A percentile compares a stretch with the other conserved stretches of the same genome.
Conservation (phyloP, 2,888 invertebrate species). For the Apodemia duryi region DNA sequence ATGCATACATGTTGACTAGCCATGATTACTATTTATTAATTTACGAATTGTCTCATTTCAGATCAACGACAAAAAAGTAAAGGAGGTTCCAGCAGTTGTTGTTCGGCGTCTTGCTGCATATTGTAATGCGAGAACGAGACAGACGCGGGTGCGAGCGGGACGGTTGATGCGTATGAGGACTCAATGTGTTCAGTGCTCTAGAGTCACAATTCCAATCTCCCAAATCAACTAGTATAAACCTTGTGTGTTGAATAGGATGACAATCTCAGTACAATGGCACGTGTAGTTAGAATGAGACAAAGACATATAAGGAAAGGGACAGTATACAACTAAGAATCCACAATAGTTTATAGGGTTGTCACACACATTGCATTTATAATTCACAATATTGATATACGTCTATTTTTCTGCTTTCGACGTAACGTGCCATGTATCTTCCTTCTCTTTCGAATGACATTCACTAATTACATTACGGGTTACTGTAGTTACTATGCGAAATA, state of each 20-base stretch:
- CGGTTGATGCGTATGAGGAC: slow-evolving; percentile 47
- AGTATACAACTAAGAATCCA: not conserved
- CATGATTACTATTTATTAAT: not conserved
- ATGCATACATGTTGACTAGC: too few species aligned
- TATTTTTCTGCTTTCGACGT: too few species aligned
- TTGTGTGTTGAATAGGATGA: not conserved
- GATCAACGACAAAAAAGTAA: slow-evolving; percentile 98
- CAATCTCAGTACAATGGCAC: slow-evolving; percentile 6
- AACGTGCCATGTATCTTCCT: too few species aligned
- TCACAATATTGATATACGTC: too few species aligned
- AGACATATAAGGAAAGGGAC: not conserved
- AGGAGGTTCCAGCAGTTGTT: slow-evolving; percentile 96
- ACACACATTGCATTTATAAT: not conserved
- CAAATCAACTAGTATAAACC: slow-evolving; percentile 34
- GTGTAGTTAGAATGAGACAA: not conserved
- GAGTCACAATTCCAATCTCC: slow-evolving; percentile 49
- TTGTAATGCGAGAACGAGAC: slow-evolving; percentile 81
- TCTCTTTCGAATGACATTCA: too few species aligned
- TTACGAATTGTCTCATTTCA: slow-evolving; percentile 71
- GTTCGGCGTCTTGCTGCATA: slow-evolving; percentile 95
- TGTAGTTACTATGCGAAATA: too few species aligned
- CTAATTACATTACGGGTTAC: too few species aligned
- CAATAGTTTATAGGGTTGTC: not conserved
- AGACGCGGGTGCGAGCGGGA: slow-evolving; percentile 39
- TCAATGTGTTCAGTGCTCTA: slow-evolving; percentile 62